These are phyloP conservation scores for Podilymbus podiceps DNA, from an alignment of 2,113 vertebrate genomes.

Conservation along the genomic window DNA sequence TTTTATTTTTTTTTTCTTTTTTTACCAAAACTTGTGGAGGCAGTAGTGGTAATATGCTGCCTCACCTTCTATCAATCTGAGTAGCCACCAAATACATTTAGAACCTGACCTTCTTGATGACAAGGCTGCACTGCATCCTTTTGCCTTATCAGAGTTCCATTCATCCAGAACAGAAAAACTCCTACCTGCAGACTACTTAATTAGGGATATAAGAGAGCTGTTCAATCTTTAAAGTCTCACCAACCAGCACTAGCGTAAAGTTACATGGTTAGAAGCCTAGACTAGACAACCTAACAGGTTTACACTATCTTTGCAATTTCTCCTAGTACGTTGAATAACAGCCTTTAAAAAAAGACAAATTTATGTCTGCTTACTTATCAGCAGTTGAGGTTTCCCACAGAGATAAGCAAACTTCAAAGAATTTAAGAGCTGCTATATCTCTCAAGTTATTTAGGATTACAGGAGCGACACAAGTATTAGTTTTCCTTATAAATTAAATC, in stretches of 20 bases:
- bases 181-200: not conserved
- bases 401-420: not conserved
- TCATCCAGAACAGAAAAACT: not conserved
- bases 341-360: not conserved
- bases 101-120: not conserved
- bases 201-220: not conserved
- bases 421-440: not conserved
- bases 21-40: not conserved
- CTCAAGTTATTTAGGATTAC: not conserved
- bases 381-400: not conserved
- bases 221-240: not conserved
- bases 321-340: not conserved
- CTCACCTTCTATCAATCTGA: not conserved
- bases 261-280: not conserved
- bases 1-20: not conserved
- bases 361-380: not conserved
- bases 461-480: not conserved
- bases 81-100: not conserved
- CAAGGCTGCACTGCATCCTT: not conserved
- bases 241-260: not conserved
- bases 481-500: not conserved
- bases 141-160: not conserved
- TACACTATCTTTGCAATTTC: not conserved
- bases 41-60: not conserved
- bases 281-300: not conserved